Conservation (phyloP, 2,113 vertebrate species). For the Ceyx melanurus region DNA sequence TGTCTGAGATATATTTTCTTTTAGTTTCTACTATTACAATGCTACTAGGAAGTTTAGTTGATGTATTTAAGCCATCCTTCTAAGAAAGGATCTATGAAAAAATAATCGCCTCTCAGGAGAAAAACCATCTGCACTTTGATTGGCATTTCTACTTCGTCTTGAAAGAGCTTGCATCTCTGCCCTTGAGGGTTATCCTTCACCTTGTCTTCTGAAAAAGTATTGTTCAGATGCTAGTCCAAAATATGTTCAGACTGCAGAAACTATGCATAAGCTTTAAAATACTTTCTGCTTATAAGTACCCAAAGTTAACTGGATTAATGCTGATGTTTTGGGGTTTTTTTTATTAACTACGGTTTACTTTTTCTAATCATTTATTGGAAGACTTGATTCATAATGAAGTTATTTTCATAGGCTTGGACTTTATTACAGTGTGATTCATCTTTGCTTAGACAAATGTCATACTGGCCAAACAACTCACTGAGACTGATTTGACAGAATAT, state of each 20-base stretch:
- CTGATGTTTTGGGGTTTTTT: not conserved
- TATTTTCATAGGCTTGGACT: not conserved
- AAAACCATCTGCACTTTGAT: conserved; percentile 53
- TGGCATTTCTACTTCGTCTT: conserved; percentile 44
- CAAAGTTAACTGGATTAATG: not conserved
- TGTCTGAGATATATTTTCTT: not conserved
- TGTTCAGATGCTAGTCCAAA: not conserved
- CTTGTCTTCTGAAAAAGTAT: not conserved
- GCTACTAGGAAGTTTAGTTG: conserved; percentile 5
- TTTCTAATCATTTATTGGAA: not conserved
- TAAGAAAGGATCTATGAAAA: conserved; percentile 28
- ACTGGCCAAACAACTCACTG: not conserved
- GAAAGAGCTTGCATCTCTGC: conserved; percentile 53
- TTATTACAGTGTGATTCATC: not conserved
- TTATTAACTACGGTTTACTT: not conserved
- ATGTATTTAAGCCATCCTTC: conserved; percentile 33
- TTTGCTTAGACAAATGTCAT: not conserved
- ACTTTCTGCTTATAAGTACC: not conserved
- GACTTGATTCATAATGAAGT: not conserved
- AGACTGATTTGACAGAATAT: not conserved
- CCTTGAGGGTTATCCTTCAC: conserved; percentile 63
- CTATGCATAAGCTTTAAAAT: not conserved
- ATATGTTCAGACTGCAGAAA: not conserved
- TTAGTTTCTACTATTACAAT: not conserved
- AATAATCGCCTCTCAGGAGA: conserved; percentile 48